phyloP scores from a whole-genome alignment of 2,888 invertebrate genomes.

The Phanerotoma sp. region DNA sequence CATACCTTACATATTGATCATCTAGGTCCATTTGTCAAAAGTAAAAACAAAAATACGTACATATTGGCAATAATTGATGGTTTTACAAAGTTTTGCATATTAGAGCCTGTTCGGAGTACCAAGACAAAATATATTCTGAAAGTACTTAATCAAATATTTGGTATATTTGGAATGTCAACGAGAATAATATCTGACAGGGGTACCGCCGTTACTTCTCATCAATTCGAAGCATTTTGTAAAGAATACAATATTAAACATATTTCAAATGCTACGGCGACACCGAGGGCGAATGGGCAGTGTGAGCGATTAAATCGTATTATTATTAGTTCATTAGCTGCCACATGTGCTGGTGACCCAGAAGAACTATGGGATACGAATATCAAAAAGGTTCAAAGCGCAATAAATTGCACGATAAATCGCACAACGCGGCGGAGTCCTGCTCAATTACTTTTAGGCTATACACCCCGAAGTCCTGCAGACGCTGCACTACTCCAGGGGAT shows the following conservation, averaged over 20 bases:
- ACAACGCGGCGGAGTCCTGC: conserved; percentile 25
- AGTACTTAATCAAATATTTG: conserved; percentile 39
- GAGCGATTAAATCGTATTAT: conserved; percentile 45
- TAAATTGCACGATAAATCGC: conserved; percentile 36
- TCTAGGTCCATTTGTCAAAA: conserved; percentile 50
- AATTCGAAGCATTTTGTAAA: conserved; percentile 45
- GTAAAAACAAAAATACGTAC: conserved; percentile 41
- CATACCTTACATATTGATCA: conserved; percentile 54
- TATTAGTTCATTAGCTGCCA: conserved; percentile 36
- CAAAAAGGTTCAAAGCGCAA: conserved; percentile 30
- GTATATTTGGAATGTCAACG: conserved; percentile 39
- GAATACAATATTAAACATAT: conserved; percentile 41
- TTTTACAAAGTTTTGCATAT: conserved; percentile 48
- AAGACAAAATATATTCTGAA: conserved; percentile 39
- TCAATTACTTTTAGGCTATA: conserved; percentile 30
- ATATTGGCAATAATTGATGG: conserved; percentile 48
- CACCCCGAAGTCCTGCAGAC: conserved; percentile 24
- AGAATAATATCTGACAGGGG: conserved; percentile 48
- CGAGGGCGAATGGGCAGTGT: conserved; percentile 49
- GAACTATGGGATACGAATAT: conserved; percentile 37
- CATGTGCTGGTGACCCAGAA: conserved; percentile 28
- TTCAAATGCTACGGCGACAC: conserved; percentile 43
- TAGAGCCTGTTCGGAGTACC: conserved; percentile 42
- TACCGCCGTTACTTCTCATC: conserved; percentile 46
- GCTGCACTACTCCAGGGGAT: conserved; percentile 17